phyloP scores from a whole-genome alignment of 1,140 invertebrate species.

The Neomicropteryx cornuta region DNA sequence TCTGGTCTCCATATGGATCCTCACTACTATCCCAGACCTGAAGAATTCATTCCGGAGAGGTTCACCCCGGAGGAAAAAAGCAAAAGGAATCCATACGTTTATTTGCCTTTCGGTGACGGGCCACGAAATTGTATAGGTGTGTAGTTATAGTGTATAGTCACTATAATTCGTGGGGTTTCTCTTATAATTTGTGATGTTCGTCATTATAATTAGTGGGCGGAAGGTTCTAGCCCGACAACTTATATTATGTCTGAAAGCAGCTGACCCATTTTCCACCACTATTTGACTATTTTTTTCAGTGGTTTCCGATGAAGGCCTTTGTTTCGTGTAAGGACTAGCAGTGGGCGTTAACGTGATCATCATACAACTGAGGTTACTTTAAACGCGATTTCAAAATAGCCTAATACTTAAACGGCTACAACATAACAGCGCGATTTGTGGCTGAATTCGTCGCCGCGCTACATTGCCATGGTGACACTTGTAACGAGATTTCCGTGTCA shows the following conservation, averaged over 20 bases:
- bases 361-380: too few species aligned
- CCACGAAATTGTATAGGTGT: slow-evolving; percentile 62
- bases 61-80: slow-evolving; percentile 39
- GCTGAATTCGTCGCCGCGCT: too few species aligned
- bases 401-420: too few species aligned
- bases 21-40: slow-evolving; percentile 42
- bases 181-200: neutral
- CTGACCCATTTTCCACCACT: neutral
- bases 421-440: too few species aligned
- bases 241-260: neutral
- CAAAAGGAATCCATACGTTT: slow-evolving; percentile 40
- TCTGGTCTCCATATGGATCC: slow-evolving; percentile 47
- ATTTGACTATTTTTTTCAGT: neutral
- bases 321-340: too few species aligned
- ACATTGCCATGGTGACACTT: too few species aligned
- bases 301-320: neutral
- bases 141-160: slow-evolving; percentile 20
- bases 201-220: neutral
- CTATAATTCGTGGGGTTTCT: neutral
- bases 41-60: slow-evolving; percentile 46
- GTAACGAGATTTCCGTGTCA: too few species aligned
- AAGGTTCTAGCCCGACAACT: neutral
- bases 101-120: slow-evolving; percentile 60
- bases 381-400: too few species aligned
- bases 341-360: too few species aligned